Evolutionary conservation across 2,113 vertebrate genomes (phyloP).

Genomic region (Polypterus senegalus): DNA sequence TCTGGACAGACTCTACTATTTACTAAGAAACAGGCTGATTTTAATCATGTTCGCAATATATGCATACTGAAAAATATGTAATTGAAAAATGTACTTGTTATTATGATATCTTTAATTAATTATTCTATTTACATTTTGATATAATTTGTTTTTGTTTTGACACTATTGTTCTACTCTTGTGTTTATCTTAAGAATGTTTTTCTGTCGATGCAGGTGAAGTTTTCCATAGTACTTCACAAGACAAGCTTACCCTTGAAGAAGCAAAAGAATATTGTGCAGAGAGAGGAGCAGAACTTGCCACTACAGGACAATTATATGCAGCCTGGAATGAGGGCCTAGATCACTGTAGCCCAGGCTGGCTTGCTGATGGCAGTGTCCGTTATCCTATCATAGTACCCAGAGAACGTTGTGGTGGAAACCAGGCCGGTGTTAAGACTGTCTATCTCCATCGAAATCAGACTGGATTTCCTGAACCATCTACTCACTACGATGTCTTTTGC

Average conservation of each 20-base stretch:
- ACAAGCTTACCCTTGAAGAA: constrained; percentile 64
- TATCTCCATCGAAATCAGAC: constrained; percentile 85
- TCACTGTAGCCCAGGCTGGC: constrained; percentile 81
- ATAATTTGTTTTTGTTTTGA: no score
- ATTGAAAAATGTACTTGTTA: no score
- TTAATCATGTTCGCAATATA: no score
- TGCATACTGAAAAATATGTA: no score
- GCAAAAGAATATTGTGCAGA: constrained; percentile 54
- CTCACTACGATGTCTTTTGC: constrained; percentile 74
- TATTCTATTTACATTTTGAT: no score
- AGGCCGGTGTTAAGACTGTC: constrained; percentile 75
- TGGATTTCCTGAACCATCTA: constrained; percentile 66
- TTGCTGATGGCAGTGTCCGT: constrained; percentile 80
- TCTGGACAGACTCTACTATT: no score
- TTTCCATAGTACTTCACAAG: constrained; percentile 53
- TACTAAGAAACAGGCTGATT: no score
- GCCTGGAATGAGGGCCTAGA: constrained; percentile 78
- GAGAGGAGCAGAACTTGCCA: constrained; percentile 56
- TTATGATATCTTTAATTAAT: no score
- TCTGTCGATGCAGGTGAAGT: constrained; percentile 56
- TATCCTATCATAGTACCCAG: constrained; percentile 77
- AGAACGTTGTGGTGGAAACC: constrained; percentile 71
- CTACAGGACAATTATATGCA: constrained; percentile 71
- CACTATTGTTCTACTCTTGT: no score
- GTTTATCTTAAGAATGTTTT: constrained; percentile 4